Base-by-base conservation (phyloP, 2,797 vertebrate species). In the Pyrocephalus nanus region DNA sequence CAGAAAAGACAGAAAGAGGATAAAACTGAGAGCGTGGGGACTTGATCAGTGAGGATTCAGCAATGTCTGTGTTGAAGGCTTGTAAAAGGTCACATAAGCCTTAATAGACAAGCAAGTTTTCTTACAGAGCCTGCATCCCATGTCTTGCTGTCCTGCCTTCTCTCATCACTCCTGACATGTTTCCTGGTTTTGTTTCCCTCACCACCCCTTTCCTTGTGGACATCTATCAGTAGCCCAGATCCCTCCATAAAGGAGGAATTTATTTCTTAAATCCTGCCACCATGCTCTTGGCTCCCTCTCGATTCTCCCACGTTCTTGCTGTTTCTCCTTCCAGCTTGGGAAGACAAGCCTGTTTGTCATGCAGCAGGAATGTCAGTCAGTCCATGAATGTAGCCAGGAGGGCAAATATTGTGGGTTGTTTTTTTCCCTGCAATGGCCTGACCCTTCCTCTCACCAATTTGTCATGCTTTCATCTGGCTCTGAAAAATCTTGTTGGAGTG, bases 341-440 rank as follows among this genome's bases (percentile, higher is more conserved):
- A 85, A 87, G 81, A 87, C 50, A 25, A 82, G 15, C 40, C 34
- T 53, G 73, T 90, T 83, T 86, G 75, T 93, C 87, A 93, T 54
- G 93, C 53, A 86, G 69, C 26, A 93, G 65, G 87, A 94, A 93
- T 70, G 81, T 79, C 85, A 90, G 40, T 32, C 67, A 86, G 87
- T 23, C 48, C 57, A 57, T 45, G 45, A 74, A 92, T 73, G 65
- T 40, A 91, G 53, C 21, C 1, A 2, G 60, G 34, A 93, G 75
- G 34, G 50, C 55, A 76, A 96, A 77, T 20, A 64, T 67, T 8
- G 4, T 55, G n/a, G 6, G 0, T 36, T 78, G 15, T 25, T 53
- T 34, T 11, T 14, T 3, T 20, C 50, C 15, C 50, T 69, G 54
- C 64, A 87, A 42, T 15, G 38, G 78, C 53, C 34, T 88, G 89